These are phyloP conservation scores for Amaurobius ferox DNA, from an alignment of 2,888 invertebrate species.

Conservation along the genomic window DNA sequence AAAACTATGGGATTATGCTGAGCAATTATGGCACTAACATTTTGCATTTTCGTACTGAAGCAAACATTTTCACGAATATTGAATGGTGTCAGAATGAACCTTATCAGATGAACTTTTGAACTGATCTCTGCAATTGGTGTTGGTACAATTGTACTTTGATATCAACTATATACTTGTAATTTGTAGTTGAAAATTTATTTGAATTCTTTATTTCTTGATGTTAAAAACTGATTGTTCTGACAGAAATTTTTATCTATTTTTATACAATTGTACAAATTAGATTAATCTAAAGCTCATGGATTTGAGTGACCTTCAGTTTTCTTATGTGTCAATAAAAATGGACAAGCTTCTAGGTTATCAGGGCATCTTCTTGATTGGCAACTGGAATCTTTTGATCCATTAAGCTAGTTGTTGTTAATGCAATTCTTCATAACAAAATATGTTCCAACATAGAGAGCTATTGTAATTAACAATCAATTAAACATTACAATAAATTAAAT, in stretches of 20 bases:
- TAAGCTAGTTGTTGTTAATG: no score
- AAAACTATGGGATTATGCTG: neutral
- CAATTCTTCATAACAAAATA: no score
- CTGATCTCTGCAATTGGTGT: slow-evolving; percentile 15
- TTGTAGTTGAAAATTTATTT: neutral
- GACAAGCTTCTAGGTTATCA: no score
- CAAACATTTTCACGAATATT: slow-evolving; percentile 42
- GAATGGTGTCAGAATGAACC: slow-evolving; percentile 16
- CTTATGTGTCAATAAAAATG: no score
- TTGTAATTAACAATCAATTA: no score
- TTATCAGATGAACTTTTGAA: slow-evolving; percentile 7
- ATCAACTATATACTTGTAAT: neutral
- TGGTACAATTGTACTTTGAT: slow-evolving; percentile 3
- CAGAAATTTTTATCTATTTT: neutral
- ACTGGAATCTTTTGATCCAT: no score
- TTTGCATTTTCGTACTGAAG: slow-evolving; percentile 30
- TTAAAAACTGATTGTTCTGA: slow-evolving; percentile 1
- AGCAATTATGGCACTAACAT: slow-evolving; percentile 12
- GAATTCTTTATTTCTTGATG: neutral
- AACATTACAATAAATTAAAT: no score
- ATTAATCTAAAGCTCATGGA: no score
- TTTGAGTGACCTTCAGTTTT: no score
- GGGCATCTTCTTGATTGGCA: no score
- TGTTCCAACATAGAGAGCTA: no score
- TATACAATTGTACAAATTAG: no score